Base-by-base conservation (phyloP, 2,113 vertebrate species). In the Proteles cristata region DNA sequence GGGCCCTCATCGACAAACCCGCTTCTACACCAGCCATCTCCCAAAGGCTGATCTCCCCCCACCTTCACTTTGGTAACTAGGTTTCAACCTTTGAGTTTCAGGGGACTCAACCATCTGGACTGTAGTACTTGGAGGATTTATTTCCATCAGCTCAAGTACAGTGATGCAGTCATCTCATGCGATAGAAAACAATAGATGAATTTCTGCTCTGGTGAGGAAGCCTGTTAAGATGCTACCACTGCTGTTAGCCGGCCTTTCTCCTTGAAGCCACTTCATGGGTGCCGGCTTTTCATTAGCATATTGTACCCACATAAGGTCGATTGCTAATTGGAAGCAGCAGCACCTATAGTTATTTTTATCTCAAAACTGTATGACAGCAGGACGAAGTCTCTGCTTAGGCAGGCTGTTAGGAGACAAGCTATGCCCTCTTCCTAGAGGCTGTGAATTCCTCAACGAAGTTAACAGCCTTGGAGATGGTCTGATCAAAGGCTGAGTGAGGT, bases 271-370 rank as follows among this genome's bases (percentile, higher is more conserved):
- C 2, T 4, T 77, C 55, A 89, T 91, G 69, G 88, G 28, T 63
- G 65, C 53, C 50, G 14, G 84, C 21, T 50, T 16, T 50, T 65
- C 45, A 83, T 95, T 58, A 73, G 65, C 74, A 94, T 66, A 39
- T 84, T 35, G 84, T 79, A 88, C 76, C 68, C 84, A 85, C 69
- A 77, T 17, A 68, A 87, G 85, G 43, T 23, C 89, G 68, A 92
- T 25, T 77, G 31, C 26, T 92, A 28, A 97, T 85, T 76, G 74
- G 35, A 77, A 95, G 55, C 35, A 93, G 33, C 19, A 74, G 21
- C 71, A 28, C 53, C 33, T 53, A 76, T 26, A 53, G 50, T 86
- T 92, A 90, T 53, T 92, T 86, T 96, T 86, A 89, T 12, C n/a
- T 26, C 9, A 28, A 90, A 95, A 92, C 21, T 45, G 16, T 35